Percentiles rank a stretch among this genome's conserved stretches.
Evolutionary conservation across 2,888 invertebrate genomes (phyloP).

Genomic region (Cheilosia scutellata): DNA sequence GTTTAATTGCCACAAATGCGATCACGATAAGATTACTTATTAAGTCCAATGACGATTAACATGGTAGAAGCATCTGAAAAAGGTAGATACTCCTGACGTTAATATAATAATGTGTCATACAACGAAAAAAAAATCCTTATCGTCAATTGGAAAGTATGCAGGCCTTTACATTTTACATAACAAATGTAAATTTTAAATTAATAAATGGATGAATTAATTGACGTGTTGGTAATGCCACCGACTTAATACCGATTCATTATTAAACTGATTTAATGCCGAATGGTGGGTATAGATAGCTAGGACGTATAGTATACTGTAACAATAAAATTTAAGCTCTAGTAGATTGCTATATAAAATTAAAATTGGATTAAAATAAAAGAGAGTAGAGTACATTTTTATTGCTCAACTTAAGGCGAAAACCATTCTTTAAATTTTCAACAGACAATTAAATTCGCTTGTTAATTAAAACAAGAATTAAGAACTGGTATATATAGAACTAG

Average conservation of each 20-base stretch:
- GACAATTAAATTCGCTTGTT: too few relatives aligned
- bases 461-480: too few relatives aligned
- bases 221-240: not conserved
- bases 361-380: too few relatives aligned
- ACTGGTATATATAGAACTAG: too few relatives aligned
- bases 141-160: not conserved
- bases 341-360: too few relatives aligned
- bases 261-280: not conserved
- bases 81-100: not conserved
- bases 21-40: conserved; percentile 29
- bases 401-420: too few relatives aligned
- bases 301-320: too few relatives aligned
- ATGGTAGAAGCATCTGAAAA: not conserved
- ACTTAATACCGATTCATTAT: not conserved
- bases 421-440: too few relatives aligned
- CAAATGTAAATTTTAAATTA: not conserved
- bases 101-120: not conserved
- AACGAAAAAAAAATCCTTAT: not conserved
- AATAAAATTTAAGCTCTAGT: too few relatives aligned
- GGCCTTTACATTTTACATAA: not conserved
- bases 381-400: too few relatives aligned
- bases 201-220: not conserved
- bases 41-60: not conserved
- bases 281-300: not conserved
- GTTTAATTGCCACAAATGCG: conserved; percentile 21